Base-by-base conservation (phyloP, 2,797 vertebrate species). In the Holocentrus rufus region DNA sequence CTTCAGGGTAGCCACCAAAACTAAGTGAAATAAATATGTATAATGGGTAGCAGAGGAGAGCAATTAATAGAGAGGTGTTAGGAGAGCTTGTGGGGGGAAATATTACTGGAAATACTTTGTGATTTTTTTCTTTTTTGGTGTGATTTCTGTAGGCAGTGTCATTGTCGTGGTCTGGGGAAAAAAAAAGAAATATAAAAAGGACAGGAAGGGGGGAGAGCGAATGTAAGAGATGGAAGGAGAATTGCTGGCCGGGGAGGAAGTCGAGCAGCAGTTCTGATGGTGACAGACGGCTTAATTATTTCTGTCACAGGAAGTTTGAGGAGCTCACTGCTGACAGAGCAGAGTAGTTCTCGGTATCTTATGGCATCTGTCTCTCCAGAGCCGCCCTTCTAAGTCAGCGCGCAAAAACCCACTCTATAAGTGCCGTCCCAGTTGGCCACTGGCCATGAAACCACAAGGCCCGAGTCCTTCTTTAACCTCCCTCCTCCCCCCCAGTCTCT, bases 251-350 rank as follows among this genome's bases (percentile, higher is more conserved):
- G 25, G 15, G 61, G 59, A 67, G 54, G 80, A 77, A 81, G 72
- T 65, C 69, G 14, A 52, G 59, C 65, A 15, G 50, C 59, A 18
- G 47, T 44, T 76, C 23, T 68, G 69, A 83, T 74, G 73, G 80
- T 86, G 84, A 88, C 84, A 80, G 89, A 88, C 76, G 31, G 76
- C 81, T 83, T 81, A 86, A 91, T 91, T 89, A 84, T 85, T 86
- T 87, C 85, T 87, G 90, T 90, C 79, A 74, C 63, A 55, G 83
- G 70, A 80, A 81, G 74, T 87, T 84, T 83, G 69, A 85, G 63
- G 72, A 65, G 68, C 74, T 63, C 0, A 9, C 67, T 68, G 82
- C 84, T 89, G 88, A 88, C 76, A 47, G 70, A 58, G 84, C 59
- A 11, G 77, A 79, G 70, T 69, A 23, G 34, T 62, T 83, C 61